phyloP scores from a whole-genome alignment of 2,113 vertebrate species.

The Tamias sibiricus region DNA sequence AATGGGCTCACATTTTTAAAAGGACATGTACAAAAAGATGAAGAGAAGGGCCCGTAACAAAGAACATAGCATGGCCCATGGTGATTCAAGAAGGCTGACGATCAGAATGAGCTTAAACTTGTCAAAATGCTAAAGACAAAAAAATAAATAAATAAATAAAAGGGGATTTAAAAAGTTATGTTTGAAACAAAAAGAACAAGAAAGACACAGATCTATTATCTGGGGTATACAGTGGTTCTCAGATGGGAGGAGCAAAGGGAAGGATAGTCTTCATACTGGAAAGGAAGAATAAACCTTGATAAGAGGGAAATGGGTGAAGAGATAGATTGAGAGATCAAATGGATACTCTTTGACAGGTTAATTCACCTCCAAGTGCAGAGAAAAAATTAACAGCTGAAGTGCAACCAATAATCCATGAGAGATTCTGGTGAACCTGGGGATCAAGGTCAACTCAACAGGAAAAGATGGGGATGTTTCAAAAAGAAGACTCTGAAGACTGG shows the following conservation, averaged over 20 bases:
- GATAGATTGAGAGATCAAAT: background rate
- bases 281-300: background rate
- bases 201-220: background rate
- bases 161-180: conserved; percentile 15
- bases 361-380: background rate
- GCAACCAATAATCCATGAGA: background rate
- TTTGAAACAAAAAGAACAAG: conserved; percentile 45
- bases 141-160: background rate
- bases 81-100: background rate
- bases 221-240: background rate
- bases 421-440: background rate
- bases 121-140: conserved; percentile 6
- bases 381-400: background rate
- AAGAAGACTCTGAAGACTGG: background rate
- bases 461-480: background rate
- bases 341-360: background rate
- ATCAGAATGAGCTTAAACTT: conserved; percentile 33
- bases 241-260: background rate
- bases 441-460: background rate
- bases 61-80: background rate
- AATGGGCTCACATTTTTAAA: conserved; percentile 50
- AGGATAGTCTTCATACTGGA: background rate
- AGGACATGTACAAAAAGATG: conserved; percentile 45
- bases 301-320: background rate
- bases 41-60: conserved; percentile 25